These are phyloP conservation scores for Argopecten irradians DNA, from an alignment of 1,140 invertebrate species.

Conservation along the genomic window DNA sequence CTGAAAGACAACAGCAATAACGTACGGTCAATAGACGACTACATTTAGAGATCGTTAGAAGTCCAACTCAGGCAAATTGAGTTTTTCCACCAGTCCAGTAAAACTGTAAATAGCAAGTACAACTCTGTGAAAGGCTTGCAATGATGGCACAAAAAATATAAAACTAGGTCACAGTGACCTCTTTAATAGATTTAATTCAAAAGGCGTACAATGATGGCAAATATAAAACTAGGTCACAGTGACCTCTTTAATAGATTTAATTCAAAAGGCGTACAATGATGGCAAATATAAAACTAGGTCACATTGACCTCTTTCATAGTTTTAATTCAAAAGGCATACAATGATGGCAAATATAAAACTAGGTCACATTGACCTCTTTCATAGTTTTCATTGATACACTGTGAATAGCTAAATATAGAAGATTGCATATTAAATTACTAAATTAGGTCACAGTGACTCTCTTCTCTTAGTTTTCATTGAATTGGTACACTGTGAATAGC, in stretches of 20 bases:
- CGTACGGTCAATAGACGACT: neutral
- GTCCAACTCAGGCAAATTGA: slow-evolving; percentile 53
- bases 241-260: no score
- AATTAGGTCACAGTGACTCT: no score
- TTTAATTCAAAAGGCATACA: no score
- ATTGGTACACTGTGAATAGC: no score
- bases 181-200: no score
- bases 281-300: neutral
- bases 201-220: neutral
- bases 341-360: neutral
- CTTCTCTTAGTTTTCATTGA: no score
- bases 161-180: neutral
- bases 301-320: neutral
- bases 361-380: neutral
- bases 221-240: neutral
- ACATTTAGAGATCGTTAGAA: slow-evolving; percentile 34
- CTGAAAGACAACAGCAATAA: neutral
- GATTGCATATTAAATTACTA: no score
- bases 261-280: neutral
- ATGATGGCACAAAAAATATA: no score
- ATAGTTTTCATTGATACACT: no score
- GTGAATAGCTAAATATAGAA: no score
- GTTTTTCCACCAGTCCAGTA: slow-evolving; percentile 55
- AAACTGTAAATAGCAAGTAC: slow-evolving; percentile 44
- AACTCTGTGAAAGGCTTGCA: neutral